Evolutionary conservation across 2,113 vertebrate species (phyloP), one percentile per base, ranked within the genome.

Genomic region (Cygnus atratus): DNA sequence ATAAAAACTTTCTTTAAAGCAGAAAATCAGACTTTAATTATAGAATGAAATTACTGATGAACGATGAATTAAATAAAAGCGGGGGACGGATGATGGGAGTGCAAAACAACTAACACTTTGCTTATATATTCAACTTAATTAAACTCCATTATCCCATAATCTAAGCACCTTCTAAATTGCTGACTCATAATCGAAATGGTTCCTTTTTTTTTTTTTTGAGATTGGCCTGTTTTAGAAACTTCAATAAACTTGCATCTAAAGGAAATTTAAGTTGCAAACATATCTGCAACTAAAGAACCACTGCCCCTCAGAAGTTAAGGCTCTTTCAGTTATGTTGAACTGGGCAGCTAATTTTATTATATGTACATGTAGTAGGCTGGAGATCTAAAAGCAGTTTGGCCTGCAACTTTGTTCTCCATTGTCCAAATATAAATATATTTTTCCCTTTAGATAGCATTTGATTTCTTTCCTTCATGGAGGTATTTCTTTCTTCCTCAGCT

Each of bases 311-410:
- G 35, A 33, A 71, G 19, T 1, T 78, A 29, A 3, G 3, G 33
- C 17, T 83, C 9, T 66, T 52, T 78, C 37, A 41, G 26, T 65
- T 37, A 8, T 81, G 5, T 37, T 79, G 44, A 84, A 82, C 20
- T 11, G 29, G 7, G 11, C 6, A 67, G 17, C 46, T 85, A 78
- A 50, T 77, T 87, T 57, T 75, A 41, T 62, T 50, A 52, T 15
- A 72, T 9, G 3, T 13, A 75, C 0, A 1, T 17, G 5, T 12
- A 78, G 5, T 12, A 78, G 24, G 7, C 12, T 52, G 10, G 10
- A 72, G 13, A 84, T 57, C 57, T 93, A 65, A 84, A 65, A 78
- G 28, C 13, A 55, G 16, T 61, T 72, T 82, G 22, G 1, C 9
- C 78, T 72, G 10, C 14, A 91, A 19, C 55, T 25, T 37, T 71